These are phyloP conservation scores for Tursiops truncatus DNA, from an alignment of 2,113 vertebrate genomes.

Conservation along the genomic window DNA sequence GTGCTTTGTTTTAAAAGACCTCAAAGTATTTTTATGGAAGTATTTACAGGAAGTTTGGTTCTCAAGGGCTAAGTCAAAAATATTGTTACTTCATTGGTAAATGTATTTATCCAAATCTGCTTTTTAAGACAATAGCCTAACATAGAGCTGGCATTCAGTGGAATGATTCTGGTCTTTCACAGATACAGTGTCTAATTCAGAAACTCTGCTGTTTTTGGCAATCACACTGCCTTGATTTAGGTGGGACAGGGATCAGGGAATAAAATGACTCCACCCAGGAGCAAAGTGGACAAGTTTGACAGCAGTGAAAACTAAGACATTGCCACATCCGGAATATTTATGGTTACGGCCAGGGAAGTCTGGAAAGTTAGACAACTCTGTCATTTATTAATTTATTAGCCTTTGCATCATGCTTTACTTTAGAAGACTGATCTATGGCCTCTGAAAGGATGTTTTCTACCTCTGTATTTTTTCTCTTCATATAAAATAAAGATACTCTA, in stretches of 20 bases:
- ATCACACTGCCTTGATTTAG: constrained; percentile 41
- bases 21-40: constrained; percentile 66
- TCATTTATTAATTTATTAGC: constrained; percentile 48
- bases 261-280: constrained; percentile 40
- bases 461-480: constrained; percentile 17
- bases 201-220: constrained; percentile 25
- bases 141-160: background rate
- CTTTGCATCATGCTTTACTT: constrained; percentile 45
- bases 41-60: constrained; percentile 62
- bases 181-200: background rate
- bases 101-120: background rate
- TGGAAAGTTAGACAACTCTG: constrained; percentile 31
- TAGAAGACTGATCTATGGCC: background rate
- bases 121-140: constrained; percentile 27
- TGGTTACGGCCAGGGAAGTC: constrained; percentile 38
- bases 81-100: constrained; percentile 8
- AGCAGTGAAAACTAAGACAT: constrained; percentile 42
- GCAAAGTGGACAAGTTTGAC: constrained; percentile 34
- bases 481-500: constrained; percentile 45
- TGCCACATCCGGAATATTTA: constrained; percentile 56
- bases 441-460: constrained; percentile 40
- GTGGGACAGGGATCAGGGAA: constrained; percentile 19
- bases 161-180: background rate
- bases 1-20: constrained; percentile 62
- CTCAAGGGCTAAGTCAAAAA: constrained; percentile 51